These are phyloP conservation scores for Noctua pronuba DNA, from an alignment of 2,888 invertebrate genomes.

Conservation along the genomic window DNA sequence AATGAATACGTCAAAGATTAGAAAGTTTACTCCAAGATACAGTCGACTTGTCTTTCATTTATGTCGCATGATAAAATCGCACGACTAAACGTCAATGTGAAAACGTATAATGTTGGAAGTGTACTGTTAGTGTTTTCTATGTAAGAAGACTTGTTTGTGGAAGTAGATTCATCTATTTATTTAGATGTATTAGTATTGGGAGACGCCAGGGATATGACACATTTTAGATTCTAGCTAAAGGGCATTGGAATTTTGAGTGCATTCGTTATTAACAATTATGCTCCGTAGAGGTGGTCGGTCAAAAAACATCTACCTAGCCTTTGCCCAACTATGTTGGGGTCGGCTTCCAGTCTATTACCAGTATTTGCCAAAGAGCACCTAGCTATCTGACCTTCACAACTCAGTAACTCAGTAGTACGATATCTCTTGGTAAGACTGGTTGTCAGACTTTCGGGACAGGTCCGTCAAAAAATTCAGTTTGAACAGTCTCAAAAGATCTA, in stretches of 20 bases:
- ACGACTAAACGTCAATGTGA: constrained; percentile 56
- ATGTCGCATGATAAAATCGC: constrained; percentile 64
- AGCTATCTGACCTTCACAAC: neutral
- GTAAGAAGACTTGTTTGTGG: constrained; percentile 6
- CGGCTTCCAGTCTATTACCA: neutral
- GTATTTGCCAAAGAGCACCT: neutral
- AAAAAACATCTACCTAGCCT: no score
- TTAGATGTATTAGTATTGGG: neutral
- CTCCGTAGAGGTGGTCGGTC: no score
- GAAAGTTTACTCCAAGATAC: constrained; percentile 60
- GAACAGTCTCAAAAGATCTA: neutral
- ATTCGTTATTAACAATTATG: neutral
- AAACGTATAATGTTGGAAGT: constrained; percentile 34
- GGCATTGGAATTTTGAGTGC: neutral
- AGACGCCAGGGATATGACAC: neutral
- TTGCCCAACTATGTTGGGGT: neutral
- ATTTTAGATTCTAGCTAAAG: neutral
- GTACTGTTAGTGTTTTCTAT: constrained; percentile 35
- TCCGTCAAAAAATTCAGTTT: neutral
- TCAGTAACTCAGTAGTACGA: neutral
- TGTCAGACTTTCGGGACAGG: neutral
- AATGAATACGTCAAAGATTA: constrained; percentile 59
- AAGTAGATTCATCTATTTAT: neutral
- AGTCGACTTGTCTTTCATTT: constrained; percentile 54
- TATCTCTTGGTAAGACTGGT: neutral